Base-by-base conservation (phyloP, 1,140 invertebrate species). In the Calephelis virginiensis region DNA sequence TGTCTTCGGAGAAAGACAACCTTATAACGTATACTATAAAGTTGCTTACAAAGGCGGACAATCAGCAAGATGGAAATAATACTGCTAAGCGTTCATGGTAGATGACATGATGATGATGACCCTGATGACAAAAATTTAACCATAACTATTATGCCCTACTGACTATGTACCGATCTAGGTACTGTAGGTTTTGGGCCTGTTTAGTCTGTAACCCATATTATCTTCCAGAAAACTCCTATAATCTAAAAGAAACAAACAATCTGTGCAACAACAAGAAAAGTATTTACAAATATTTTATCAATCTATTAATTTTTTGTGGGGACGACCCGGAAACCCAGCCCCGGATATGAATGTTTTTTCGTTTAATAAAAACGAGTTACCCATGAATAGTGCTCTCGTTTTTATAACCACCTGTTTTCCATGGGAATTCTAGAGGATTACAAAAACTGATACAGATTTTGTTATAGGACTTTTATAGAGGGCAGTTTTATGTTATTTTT, bases 401-500 rank as follows among this genome's bases (percentile, higher is more conserved):
- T 88, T 88, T 88, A 69, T 86, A 79, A 62, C 63, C 85, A 88
- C 85, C 85, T 88, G 85, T 88, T 74, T 77, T 67, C 73, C 75
- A 86, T 83, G 73, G 85, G 85, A 83, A 73, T 71, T 64, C 60
- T 71, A 59, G 71, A 66, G 67, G 68, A 53, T 60, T 53, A 74
- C 76, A 77, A 78, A 81, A 70, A 74, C 73, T 64, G 56, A 61
- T 72, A 66, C 72, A 78, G 69, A 75, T 81, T 72, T 62, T 61
- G 37, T 49, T 46, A 60, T 60, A 70, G 47, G 28, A 28, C 13
- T 61, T 61, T 67, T 43, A 43, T 43, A 43, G 56, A 38, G 56
- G 56, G 56, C 12, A 37, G 37, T 59, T 59, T 59, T n/a, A 59
- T 59, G 56, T 59, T 59, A 56, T 56, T 59, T 59, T 59, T 59